Percentiles rank a stretch among this genome's conserved stretches.
phyloP scores from a whole-genome alignment of 2,888 invertebrate genomes.

The Dynastes grantii region DNA sequence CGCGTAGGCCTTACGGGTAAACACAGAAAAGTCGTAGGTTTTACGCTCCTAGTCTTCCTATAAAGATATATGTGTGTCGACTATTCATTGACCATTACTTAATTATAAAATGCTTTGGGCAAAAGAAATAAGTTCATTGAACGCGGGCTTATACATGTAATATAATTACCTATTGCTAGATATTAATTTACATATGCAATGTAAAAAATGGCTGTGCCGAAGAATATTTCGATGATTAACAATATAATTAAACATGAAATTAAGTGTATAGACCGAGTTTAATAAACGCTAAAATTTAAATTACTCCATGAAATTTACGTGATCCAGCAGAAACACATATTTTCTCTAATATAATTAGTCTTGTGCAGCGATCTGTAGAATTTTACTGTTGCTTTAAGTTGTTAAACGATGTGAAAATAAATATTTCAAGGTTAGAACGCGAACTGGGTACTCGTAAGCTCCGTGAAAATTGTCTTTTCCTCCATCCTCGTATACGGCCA shows the following conservation, averaged over 20 bases:
- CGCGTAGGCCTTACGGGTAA: constrained; percentile 27
- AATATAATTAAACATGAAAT: not conserved
- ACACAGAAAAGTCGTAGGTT: constrained; percentile 29
- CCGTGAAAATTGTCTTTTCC: not conserved
- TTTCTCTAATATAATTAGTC: too few relatives aligned
- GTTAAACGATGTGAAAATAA: not conserved
- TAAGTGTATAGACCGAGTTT: too few relatives aligned
- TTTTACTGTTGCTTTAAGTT: not conserved
- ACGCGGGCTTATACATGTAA: not conserved
- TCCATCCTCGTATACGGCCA: not conserved
- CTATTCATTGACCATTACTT: not conserved
- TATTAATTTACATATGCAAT: not conserved
- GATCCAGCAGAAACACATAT: too few relatives aligned
- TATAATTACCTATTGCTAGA: constrained; percentile 10
- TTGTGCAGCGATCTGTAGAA: too few relatives aligned
- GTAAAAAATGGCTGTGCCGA: too few relatives aligned
- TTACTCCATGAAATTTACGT: too few relatives aligned
- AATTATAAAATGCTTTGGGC: constrained; percentile 7
- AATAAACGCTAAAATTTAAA: too few relatives aligned
- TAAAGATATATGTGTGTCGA: constrained; percentile 9
- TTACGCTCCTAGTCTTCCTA: constrained; percentile 3
- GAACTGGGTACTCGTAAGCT: not conserved
- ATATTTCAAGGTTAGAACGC: not conserved
- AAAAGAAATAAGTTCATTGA: constrained; percentile 24
- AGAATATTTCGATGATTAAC: not conserved